Conservation (phyloP, 2,888 invertebrate species). For the Machimus rusticus region DNA sequence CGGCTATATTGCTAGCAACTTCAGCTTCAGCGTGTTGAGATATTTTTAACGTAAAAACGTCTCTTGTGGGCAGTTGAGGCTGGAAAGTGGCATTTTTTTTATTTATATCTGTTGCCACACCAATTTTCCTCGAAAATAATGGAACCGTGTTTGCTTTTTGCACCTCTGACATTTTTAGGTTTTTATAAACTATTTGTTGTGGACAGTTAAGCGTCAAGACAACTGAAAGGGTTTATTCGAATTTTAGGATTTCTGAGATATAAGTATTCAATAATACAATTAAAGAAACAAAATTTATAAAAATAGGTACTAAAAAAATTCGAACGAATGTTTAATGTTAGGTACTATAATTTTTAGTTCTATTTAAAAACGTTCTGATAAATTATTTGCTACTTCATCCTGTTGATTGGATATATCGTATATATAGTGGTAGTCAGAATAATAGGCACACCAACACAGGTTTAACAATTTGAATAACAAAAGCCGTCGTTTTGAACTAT, state of each 20-base stretch:
- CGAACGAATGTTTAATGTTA: no score
- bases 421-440: no score
- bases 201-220: background rate
- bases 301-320: no score
- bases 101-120: constrained; percentile 48
- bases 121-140: constrained; percentile 58
- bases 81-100: background rate
- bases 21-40: background rate
- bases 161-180: constrained; percentile 45
- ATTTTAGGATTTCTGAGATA: background rate
- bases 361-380: no score
- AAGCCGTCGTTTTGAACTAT: no score
- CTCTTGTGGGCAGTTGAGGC: background rate
- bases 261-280: no score
- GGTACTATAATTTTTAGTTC: no score
- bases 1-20: constrained; percentile 51
- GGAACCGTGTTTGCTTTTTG: constrained; percentile 59
- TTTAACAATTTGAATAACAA: no score
- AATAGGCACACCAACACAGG: no score
- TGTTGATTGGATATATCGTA: no score
- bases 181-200: background rate
- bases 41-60: background rate
- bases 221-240: background rate
- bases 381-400: no score
- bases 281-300: no score